Conservation (phyloP, 2,888 invertebrate genomes). For the Hemithea aestivaria region DNA sequence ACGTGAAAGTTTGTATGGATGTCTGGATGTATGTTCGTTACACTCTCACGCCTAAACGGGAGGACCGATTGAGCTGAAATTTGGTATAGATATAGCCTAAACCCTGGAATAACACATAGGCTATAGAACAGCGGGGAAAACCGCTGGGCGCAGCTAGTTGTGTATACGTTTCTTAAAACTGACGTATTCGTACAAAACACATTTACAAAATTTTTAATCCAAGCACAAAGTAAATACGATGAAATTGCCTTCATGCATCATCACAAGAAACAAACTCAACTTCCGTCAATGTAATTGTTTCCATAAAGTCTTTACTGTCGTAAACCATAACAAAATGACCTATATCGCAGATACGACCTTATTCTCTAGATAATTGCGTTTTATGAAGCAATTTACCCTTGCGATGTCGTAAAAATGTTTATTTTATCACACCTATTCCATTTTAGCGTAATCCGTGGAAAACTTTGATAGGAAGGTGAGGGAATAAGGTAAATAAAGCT, state of each 20-base stretch:
- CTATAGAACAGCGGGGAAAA: too few relatives aligned
- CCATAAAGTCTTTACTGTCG: constrained; percentile 29
- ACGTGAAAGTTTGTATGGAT: too few relatives aligned
- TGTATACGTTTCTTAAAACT: too few relatives aligned
- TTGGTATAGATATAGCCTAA: too few relatives aligned
- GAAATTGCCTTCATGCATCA: constrained; percentile 8
- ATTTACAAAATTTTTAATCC: too few relatives aligned
- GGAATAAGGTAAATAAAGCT: constrained; percentile 26
- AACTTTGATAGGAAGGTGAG: constrained; percentile 41
- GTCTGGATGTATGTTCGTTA: too few relatives aligned
- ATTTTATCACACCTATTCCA: constrained; percentile 61
- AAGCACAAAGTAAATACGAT: constrained; percentile 5
- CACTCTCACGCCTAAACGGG: too few relatives aligned
- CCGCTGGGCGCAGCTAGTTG: too few relatives aligned
- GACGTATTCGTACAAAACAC: too few relatives aligned
- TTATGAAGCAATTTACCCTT: constrained; percentile 66
- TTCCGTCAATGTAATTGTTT: constrained; percentile 27
- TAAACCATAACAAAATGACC: constrained; percentile 33
- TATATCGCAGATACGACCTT: constrained; percentile 38
- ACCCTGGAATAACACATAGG: too few relatives aligned
- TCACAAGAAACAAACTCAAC: constrained; percentile 15
- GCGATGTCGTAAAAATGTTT: constrained; percentile 65
- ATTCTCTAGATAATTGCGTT: constrained; percentile 65
- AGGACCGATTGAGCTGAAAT: too few relatives aligned
- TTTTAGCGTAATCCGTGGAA: constrained; percentile 54